Evolutionary conservation across 2,113 vertebrate species (phyloP), one percentile per base, ranked within the genome.

Genomic region (Motacilla tschutschensis): DNA sequence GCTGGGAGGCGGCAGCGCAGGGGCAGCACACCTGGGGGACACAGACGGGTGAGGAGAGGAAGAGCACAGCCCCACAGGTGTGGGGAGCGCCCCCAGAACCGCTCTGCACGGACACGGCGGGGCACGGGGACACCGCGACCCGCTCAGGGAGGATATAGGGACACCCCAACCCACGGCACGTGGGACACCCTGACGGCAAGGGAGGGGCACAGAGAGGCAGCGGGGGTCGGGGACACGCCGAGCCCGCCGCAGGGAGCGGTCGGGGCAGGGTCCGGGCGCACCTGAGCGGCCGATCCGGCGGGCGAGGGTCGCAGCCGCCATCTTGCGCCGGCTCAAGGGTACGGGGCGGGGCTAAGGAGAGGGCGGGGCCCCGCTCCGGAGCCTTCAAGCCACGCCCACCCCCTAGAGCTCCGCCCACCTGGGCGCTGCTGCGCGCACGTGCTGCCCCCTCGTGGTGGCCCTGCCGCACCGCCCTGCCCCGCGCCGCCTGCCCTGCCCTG

Each of bases 331-430:
- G 22, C 14, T 66, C 51, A 79, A 91, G 66, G 84, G 72, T 55
- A 65, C 14, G 9, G 62, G 77, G 44, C 46, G 54, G 26, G 14
- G 46, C 38, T 1, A 1, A 2, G 2, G 8, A 4, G 18, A 7
- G 25, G 55, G 21, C 38, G 65, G 41, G 17, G 5, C 6, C 17
- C 11, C 2, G 7, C 6, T 1, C 8, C 2, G 0, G 6, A 0
- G 6, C 13, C 0, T 0, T 2, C 12, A 65, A 3, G 33, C 31
- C 26, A 16, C 73, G 79, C 67, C 79, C 38, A 35, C 0, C 0
- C 8, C 0, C 3, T 1, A 17, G 22, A 19, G 48, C 73, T 1
- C n/a, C 47, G 58, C 81, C 76, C 8, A 26, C 24, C 1, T 3
- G 0, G 4, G 20, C 2, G 1, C 20, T 6, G 46, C 20, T 6